These are phyloP conservation scores for Euphydryas editha DNA, from an alignment of 2,888 invertebrate genomes.

Conservation along the genomic window DNA sequence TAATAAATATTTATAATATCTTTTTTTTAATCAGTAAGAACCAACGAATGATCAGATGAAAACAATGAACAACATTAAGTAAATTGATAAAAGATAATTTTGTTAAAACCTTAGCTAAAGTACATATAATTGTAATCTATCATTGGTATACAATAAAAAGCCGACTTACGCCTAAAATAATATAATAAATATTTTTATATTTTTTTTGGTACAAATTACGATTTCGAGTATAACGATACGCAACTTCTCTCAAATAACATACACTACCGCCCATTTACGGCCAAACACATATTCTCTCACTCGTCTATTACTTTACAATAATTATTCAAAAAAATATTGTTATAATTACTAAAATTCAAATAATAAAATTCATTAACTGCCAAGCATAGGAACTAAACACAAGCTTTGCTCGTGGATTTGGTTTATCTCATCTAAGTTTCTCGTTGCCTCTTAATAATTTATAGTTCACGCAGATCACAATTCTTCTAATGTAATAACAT, in stretches of 20 bases:
- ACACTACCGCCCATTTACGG: slow-evolving; percentile 23
- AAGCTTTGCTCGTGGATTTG: slow-evolving; percentile 75
- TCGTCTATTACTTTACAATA: slow-evolving; percentile 22
- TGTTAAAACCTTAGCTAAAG: slow-evolving; percentile 31
- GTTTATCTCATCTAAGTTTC: slow-evolving; percentile 59
- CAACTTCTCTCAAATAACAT: slow-evolving; percentile 17
- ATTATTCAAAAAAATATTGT: slow-evolving; percentile 22
- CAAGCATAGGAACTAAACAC: slow-evolving; percentile 79
- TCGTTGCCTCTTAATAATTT: slow-evolving; percentile 56
- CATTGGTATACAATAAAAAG: slow-evolving; percentile 60
- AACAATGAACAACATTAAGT: slow-evolving; percentile 25
- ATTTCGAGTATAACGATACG: slow-evolving; percentile 3
- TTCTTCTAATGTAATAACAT: slow-evolving; percentile 45
- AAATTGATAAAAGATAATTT: slow-evolving; percentile 31
- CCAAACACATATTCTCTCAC: slow-evolving; percentile 14
- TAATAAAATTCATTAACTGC: slow-evolving; percentile 28
- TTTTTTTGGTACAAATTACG: slow-evolving; percentile 31
- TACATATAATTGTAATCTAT: slow-evolving; percentile 45
- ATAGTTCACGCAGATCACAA: slow-evolving; percentile 52
- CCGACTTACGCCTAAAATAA: slow-evolving; percentile 47
- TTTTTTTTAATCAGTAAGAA: slow-evolving; percentile 1
- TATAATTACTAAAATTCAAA: slow-evolving; percentile 17
- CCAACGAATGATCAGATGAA: slow-evolving; percentile 25
- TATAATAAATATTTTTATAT: slow-evolving; percentile 38
- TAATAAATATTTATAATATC: too few species aligned